Conservation (phyloP, 1,140 invertebrate species). For the Drosophila ogumai region DNA sequence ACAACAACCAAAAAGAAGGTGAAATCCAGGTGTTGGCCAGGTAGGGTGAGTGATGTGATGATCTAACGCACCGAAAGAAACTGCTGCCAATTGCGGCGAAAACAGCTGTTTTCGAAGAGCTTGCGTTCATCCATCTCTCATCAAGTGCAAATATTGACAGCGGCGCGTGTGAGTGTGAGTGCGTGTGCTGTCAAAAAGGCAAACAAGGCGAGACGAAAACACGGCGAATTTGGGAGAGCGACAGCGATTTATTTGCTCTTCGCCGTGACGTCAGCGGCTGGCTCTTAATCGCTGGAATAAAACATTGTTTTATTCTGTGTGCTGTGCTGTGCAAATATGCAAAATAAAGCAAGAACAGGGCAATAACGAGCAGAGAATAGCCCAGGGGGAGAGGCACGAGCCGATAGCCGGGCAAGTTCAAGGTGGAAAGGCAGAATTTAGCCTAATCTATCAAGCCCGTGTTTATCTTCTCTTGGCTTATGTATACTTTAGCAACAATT, state of each 20-base stretch:
- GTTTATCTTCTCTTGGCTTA: slow-evolving; percentile 37
- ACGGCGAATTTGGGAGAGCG: slow-evolving; percentile 46
- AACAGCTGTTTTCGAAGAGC: slow-evolving; percentile 49
- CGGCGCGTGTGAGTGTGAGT: not conserved
- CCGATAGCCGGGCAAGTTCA: slow-evolving; percentile 57
- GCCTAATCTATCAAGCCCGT: not conserved
- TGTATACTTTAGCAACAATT: slow-evolving; percentile 25
- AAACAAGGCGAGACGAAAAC: slow-evolving; percentile 37
- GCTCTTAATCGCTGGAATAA: slow-evolving; percentile 32
- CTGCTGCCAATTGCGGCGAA: slow-evolving; percentile 13
- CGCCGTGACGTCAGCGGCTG: slow-evolving; percentile 57
- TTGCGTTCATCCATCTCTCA: slow-evolving; percentile 53
- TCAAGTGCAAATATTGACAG: slow-evolving; percentile 58
- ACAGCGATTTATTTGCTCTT: slow-evolving; percentile 54
- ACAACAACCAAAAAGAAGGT: slow-evolving; percentile 7
- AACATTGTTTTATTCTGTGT: slow-evolving; percentile 11
- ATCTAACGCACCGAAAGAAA: slow-evolving; percentile 15
- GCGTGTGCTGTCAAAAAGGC: slow-evolving; percentile 20
- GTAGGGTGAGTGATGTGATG: slow-evolving; percentile 4
- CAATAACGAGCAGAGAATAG: not conserved
- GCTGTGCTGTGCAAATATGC: slow-evolving; percentile 45
- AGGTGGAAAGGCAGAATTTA: slow-evolving; percentile 41
- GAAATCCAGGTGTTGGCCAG: slow-evolving; percentile 5
- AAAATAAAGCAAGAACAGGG: slow-evolving; percentile 23
- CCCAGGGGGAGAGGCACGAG: not conserved